A percentile compares a stretch with the other conserved stretches of the same genome.
Evolutionary conservation across 2,888 invertebrate species (phyloP).

Genomic region (Tachina lurida): DNA sequence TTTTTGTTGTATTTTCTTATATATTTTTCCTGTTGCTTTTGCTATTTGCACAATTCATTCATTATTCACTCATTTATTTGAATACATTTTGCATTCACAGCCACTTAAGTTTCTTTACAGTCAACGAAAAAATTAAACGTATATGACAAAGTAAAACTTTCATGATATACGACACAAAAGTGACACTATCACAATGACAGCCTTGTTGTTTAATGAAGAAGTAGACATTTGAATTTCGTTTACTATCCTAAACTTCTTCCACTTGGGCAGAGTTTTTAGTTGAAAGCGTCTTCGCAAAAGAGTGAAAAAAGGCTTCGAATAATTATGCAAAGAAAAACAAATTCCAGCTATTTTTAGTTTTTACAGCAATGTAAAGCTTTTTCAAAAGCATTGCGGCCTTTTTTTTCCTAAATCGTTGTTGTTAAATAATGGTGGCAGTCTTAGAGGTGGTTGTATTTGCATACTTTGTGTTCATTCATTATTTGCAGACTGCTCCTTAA

Average conservation of each 20-base stretch:
- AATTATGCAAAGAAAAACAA: not conserved
- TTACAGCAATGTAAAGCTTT: slow-evolving; percentile 4
- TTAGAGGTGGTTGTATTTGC: slow-evolving; percentile 53
- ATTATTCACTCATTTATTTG: slow-evolving; percentile 70
- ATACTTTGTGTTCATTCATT: slow-evolving; percentile 64
- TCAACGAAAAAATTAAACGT: slow-evolving; percentile 15
- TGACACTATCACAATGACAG: not conserved
- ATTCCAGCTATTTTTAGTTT: not conserved
- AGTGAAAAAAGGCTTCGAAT: not conserved
- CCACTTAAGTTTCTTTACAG: slow-evolving; percentile 49
- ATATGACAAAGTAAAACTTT: not conserved
- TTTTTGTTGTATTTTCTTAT: slow-evolving; percentile 23
- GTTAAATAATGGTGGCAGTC: not conserved
- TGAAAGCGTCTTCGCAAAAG: too few relatives aligned
- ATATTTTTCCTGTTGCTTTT: slow-evolving; percentile 67
- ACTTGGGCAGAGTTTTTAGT: too few relatives aligned
- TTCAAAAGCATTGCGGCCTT: not conserved
- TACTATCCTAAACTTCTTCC: too few relatives aligned
- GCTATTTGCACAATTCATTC: slow-evolving; percentile 66
- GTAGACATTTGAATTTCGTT: too few relatives aligned
- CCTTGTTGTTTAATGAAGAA: too few relatives aligned
- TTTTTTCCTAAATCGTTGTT: not conserved
- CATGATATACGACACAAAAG: not conserved
- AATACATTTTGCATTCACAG: slow-evolving; percentile 62
- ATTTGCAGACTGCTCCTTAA: slow-evolving; percentile 70